A percentile compares a stretch with the other conserved stretches of the same genome.
Conservation (phyloP, 1,140 invertebrate genomes). For the Rhagoletis zephyria region DNA sequence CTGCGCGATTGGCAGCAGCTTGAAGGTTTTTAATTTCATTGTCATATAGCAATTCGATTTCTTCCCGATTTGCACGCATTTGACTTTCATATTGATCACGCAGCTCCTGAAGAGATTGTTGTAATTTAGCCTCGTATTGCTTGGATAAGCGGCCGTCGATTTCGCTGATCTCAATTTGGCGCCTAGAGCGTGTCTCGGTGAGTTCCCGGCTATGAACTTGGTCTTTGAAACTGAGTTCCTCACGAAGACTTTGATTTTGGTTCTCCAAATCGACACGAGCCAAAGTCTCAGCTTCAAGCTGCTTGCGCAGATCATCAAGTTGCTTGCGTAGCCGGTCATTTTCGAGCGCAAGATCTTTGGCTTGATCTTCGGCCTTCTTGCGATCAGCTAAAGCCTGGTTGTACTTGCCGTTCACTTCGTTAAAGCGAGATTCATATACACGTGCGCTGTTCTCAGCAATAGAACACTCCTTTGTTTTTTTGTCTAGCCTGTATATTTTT, state of each 20-base stretch:
- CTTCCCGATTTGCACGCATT: constrained; percentile 88
- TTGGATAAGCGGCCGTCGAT: constrained; percentile 89
- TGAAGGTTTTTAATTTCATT: constrained; percentile 84
- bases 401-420: constrained; percentile 84
- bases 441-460: constrained; percentile 81
- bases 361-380: constrained; percentile 86
- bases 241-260: constrained; percentile 89
- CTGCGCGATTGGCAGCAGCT: constrained; percentile 79
- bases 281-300: constrained; percentile 92
- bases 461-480: constrained; percentile 85
- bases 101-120: constrained; percentile 92
- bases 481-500: constrained; percentile 79
- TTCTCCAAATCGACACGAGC: constrained; percentile 95
- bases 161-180: constrained; percentile 83
- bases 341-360: constrained; percentile 85
- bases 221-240: constrained; percentile 94
- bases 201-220: constrained; percentile 89
- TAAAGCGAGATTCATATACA: constrained; percentile 80
- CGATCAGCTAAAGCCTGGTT: constrained; percentile 85
- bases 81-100: constrained; percentile 94
- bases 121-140: constrained; percentile 94
- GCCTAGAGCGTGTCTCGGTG: constrained; percentile 87
- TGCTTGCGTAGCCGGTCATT: constrained; percentile 82
- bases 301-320: constrained; percentile 85
- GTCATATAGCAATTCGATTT: constrained; percentile 89